Percentiles rank a stretch among this genome's conserved stretches.
phyloP scores from a whole-genome alignment of 2,797 vertebrate species.

The Lycodopsis pacificus region DNA sequence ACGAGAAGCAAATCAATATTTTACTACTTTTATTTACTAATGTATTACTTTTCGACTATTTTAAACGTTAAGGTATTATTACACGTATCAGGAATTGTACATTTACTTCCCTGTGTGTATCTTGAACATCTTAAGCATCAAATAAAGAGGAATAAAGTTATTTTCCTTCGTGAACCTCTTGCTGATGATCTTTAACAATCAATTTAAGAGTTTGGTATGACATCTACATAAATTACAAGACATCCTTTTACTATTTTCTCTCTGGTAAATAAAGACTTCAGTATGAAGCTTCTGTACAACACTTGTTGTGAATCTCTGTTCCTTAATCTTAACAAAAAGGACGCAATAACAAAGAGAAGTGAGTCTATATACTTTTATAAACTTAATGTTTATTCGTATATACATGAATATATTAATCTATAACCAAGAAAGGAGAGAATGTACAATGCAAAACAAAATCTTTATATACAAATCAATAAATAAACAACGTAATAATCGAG shows the following conservation, averaged over 20 bases:
- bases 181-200: neutral
- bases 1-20: neutral
- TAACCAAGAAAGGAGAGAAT: constrained; percentile 84
- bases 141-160: neutral
- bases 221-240: too few relatives aligned
- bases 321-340: neutral
- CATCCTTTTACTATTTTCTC: too few relatives aligned
- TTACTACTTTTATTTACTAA: too few relatives aligned
- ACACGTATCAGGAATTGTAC: too few relatives aligned
- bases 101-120: too few relatives aligned
- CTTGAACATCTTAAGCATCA: neutral
- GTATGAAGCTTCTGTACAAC: neutral
- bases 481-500: constrained; percentile 71
- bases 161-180: neutral
- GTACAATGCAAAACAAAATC: constrained; percentile 83
- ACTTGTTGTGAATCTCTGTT: neutral
- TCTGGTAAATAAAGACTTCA: neutral
- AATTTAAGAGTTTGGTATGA: too few relatives aligned
- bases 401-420: constrained; percentile 87
- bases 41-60: too few relatives aligned
- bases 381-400: constrained; percentile 85
- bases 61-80: too few relatives aligned
- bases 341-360: neutral
- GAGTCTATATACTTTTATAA: constrained; percentile 73
- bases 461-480: constrained; percentile 87